Evolutionary conservation across 2,113 vertebrate genomes (phyloP).

Genomic region (Alexandromys fortis): DNA sequence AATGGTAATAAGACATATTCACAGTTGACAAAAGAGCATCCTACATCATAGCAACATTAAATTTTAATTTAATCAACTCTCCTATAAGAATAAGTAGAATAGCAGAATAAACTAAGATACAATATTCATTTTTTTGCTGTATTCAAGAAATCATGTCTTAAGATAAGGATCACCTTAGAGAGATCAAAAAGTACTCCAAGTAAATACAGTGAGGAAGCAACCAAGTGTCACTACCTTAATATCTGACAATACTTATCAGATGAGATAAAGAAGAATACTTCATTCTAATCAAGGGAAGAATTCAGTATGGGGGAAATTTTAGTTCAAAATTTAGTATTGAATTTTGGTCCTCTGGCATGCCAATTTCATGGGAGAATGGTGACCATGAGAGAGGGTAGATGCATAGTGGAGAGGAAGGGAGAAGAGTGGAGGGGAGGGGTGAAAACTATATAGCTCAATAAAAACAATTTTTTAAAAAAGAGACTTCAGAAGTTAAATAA

Average conservation of each 20-base stretch:
- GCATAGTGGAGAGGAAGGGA: too few species aligned
- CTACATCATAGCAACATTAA: neutral
- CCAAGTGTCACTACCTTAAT: neutral
- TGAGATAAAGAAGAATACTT: neutral
- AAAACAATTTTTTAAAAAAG: too few species aligned
- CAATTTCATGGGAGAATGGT: neutral
- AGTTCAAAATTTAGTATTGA: neutral
- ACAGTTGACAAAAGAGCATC: too few species aligned
- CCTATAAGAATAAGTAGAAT: neutral
- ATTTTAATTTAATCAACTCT: neutral
- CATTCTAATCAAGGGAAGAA: neutral
- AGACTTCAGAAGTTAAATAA: neutral
- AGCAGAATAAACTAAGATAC: neutral
- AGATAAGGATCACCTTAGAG: neutral
- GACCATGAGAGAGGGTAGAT: too few species aligned
- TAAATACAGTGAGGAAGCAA: neutral
- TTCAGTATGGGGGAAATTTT: neutral
- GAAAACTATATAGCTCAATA: too few species aligned
- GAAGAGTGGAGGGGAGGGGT: too few species aligned
- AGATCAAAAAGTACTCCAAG: neutral
- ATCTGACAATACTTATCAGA: neutral
- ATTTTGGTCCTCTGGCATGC: neutral
- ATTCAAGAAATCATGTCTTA: neutral
- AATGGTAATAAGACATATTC: too few species aligned
- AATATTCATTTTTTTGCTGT: too few species aligned